Base-by-base conservation (phyloP, 2,113 vertebrate species). In the Thymallus thymallus region DNA sequence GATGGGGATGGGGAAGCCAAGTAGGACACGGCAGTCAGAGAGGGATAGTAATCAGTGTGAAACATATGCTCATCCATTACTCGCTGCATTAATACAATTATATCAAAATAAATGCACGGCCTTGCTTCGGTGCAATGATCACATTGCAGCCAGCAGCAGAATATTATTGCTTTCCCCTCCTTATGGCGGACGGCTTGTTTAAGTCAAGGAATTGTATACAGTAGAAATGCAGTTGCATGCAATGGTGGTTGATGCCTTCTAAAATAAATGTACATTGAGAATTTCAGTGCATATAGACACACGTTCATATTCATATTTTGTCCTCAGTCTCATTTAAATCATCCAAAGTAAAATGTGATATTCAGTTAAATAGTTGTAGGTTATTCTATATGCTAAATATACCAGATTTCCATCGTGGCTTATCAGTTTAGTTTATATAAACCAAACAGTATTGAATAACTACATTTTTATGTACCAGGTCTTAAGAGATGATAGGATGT, bases 1-100 rank as follows among this genome's bases (percentile, higher is more conserved):
- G 16, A 51, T 18, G 16, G 48, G 14, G 48, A 14, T 51, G 48
- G 48, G 48, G 48, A 18, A 94, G 93, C 92, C 93, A 96, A 94
- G 93, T 92, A 95, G 94, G 95, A 94, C 93, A 94, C 92, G 93
- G 94, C 48, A 95, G 94, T 94, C 94, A 95, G 94, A 95, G 94
- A 92, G 92, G 94, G 94, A 95, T 95, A 92, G 95, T 95, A 95
- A 93, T 95, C 94, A 94, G 91, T 91, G 90, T 92, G 93, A 95
- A 96, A 95, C 96, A 96, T 95, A 96, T 96, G 95, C 93, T 96
- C 91, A 90, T 92, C 93, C 94, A 92, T 95, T 94, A 96, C 94
- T 93, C 88, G 90, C 93, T 91, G 93, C 94, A 96, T 96, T 97
- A 95, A 95, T 95, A 95, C 90, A 94, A 93, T 95, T 92, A 94